Conservation (phyloP, 2,888 invertebrate species). For the Xestia ashworthii region DNA sequence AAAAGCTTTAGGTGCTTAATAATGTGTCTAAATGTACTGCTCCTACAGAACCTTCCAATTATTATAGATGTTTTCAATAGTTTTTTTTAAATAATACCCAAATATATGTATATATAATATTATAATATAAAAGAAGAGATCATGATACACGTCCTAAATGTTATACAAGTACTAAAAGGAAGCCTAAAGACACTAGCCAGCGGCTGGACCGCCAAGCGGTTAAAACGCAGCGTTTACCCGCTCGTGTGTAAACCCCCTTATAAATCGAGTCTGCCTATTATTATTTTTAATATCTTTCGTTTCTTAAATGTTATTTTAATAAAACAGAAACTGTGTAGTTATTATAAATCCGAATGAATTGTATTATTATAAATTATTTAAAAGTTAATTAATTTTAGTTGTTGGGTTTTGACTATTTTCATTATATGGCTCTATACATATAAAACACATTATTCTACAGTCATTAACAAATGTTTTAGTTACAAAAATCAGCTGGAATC, state of each 20-base stretch:
- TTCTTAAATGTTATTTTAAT: conserved; percentile 61
- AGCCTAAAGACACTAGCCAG: conserved; percentile 52
- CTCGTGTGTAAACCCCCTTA: conserved; percentile 70
- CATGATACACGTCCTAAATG: neutral
- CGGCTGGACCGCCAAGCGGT: conserved; percentile 69
- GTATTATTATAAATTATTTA: conserved; percentile 49
- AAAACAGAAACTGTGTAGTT: conserved; percentile 32
- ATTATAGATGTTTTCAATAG: neutral
- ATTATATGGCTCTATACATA: neutral
- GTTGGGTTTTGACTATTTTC: conserved; percentile 27
- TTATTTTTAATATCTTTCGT: conserved; percentile 66
- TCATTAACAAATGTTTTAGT: neutral
- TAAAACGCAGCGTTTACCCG: conserved; percentile 71
- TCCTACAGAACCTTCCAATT: neutral
- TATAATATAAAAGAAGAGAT: neutral
- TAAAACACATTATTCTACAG: no score
- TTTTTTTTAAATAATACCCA: neutral
- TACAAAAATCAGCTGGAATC: neutral
- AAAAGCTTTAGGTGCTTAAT: conserved; percentile 14
- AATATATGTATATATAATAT: neutral
- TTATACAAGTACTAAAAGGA: conserved; percentile 29
- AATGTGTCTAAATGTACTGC: neutral
- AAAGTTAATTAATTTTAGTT: conserved; percentile 14
- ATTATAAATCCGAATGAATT: conserved; percentile 52
- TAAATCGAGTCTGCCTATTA: conserved; percentile 75